Conservation (phyloP, 2,113 vertebrate genomes). For the Melospiza melodia region DNA sequence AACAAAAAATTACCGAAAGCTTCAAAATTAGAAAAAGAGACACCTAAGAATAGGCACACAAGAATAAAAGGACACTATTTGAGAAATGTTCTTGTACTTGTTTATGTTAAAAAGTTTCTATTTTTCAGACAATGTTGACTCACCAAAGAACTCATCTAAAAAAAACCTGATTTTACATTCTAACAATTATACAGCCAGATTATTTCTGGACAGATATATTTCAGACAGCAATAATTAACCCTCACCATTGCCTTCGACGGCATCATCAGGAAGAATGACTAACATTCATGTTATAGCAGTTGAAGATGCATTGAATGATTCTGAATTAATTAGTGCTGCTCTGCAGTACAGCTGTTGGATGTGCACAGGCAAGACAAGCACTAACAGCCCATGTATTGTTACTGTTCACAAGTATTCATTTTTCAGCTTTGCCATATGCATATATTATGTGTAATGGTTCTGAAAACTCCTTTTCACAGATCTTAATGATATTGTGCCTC, state of each 20-base stretch:
- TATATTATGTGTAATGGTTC: neutral
- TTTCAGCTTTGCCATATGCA: neutral
- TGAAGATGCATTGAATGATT: neutral
- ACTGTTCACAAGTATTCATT: slow-evolving; percentile 8
- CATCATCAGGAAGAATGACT: neutral
- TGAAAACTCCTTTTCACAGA: neutral
- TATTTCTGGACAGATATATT: neutral
- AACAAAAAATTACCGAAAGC: neutral
- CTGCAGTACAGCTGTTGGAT: neutral
- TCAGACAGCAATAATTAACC: neutral
- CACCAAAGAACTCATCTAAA: neutral
- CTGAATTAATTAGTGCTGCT: neutral
- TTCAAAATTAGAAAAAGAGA: neutral
- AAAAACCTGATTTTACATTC: neutral
- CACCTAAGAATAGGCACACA: neutral
- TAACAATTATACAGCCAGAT: neutral
- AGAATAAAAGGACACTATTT: neutral
- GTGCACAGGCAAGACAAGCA: neutral
- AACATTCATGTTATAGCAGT: neutral
- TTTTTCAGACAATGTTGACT: neutral
- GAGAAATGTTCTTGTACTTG: neutral
- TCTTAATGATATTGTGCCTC: neutral
- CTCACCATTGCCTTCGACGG: neutral
- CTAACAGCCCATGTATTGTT: neutral
- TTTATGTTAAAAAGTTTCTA: neutral